Percentiles rank a stretch among this genome's conserved stretches.
Conservation (phyloP, 2,888 invertebrate species). For the Dromius quadrimaculatus region DNA sequence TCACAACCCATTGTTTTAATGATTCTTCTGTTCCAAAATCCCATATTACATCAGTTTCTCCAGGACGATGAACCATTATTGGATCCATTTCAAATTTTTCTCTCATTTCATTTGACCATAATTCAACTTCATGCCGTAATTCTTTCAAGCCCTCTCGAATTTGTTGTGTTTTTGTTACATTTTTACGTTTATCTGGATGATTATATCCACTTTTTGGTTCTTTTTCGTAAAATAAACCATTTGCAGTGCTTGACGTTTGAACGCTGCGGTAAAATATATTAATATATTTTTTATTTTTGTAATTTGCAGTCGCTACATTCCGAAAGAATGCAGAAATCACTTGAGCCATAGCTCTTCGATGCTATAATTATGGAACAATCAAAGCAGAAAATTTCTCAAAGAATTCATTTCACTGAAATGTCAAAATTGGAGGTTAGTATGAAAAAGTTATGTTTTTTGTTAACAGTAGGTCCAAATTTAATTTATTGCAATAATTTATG, state of each 20-base stretch:
- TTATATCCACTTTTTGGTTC: conserved; percentile 74
- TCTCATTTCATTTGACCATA: conserved; percentile 77
- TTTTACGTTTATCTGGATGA: conserved; percentile 60
- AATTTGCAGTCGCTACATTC: not conserved
- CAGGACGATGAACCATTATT: conserved; percentile 68
- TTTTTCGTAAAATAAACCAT: conserved; percentile 69
- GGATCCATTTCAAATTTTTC: conserved; percentile 76
- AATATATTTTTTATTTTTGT: conserved; percentile 5
- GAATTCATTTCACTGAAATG: not conserved
- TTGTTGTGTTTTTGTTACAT: conserved; percentile 68
- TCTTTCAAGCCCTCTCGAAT: conserved; percentile 75
- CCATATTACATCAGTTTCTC: conserved; percentile 82
- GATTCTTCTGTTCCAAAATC: conserved; percentile 74
- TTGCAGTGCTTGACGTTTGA: not conserved
- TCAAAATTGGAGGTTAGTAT: not conserved
- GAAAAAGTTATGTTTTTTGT: not conserved
- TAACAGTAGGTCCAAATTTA: not conserved
- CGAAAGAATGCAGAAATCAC: not conserved
- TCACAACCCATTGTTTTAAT: conserved; percentile 79
- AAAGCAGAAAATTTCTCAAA: not conserved
- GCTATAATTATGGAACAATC: not conserved
- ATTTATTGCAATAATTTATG: conserved; percentile 1
- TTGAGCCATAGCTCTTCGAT: conserved; percentile 33
- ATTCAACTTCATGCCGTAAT: conserved; percentile 74
- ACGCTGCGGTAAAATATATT: conserved; percentile 3